phyloP scores from a whole-genome alignment of 1,140 invertebrate species.

The Drosophila rhopaloa region DNA sequence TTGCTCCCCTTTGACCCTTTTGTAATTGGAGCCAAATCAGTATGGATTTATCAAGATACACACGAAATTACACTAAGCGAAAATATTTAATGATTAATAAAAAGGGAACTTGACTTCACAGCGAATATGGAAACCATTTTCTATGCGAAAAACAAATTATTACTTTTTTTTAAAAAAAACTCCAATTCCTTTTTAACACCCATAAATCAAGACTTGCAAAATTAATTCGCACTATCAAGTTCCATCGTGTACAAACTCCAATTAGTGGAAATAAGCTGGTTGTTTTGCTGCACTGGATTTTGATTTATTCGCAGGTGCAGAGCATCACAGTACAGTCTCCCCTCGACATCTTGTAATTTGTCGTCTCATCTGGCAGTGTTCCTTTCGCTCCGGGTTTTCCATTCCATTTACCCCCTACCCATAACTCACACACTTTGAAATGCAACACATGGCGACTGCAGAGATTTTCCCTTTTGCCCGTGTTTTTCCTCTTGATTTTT shows the following conservation, averaged over 20 bases:
- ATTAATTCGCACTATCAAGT: constrained; percentile 13
- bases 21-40: background rate
- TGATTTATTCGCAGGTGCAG: constrained; percentile 40
- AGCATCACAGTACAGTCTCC: constrained; percentile 2
- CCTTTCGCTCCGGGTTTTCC: constrained; percentile 26
- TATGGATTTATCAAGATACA: constrained; percentile 6
- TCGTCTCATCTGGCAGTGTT: constrained; percentile 65
- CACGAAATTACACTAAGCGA: background rate
- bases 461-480: constrained; percentile 42
- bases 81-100: background rate
- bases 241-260: constrained; percentile 7
- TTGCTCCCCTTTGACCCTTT: background rate
- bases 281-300: constrained; percentile 3
- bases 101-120: background rate
- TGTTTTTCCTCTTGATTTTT: constrained; percentile 20
- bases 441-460: constrained; percentile 72
- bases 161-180: too few relatives aligned
- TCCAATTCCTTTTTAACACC: background rate
- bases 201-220: constrained; percentile 14
- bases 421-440: constrained; percentile 80
- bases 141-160: too few relatives aligned
- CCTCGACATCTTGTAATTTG: constrained; percentile 49
- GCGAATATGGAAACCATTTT: too few relatives aligned
- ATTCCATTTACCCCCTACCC: constrained; percentile 33
- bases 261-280: constrained; percentile 36